phyloP scores from a whole-genome alignment of 2,888 invertebrate genomes.

The Harpalus rufipes region DNA sequence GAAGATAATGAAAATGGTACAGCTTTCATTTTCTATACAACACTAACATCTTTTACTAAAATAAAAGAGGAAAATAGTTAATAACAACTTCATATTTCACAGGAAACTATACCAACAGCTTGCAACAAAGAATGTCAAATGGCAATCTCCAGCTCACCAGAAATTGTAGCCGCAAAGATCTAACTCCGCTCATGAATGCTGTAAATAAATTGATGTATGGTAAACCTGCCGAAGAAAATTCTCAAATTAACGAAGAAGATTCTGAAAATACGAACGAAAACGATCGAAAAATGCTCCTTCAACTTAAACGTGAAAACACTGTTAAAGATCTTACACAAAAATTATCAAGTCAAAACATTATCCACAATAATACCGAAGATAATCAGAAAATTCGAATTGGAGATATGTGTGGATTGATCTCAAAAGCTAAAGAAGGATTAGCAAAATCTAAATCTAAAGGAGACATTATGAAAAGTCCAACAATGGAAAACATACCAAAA shows the following conservation, averaged over 20 bases:
- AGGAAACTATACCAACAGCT: constrained; percentile 81
- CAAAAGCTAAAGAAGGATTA: constrained; percentile 95
- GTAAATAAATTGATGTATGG: constrained; percentile 77
- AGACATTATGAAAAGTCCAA: constrained; percentile 86
- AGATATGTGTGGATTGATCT: constrained; percentile 93
- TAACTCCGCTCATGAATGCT: constrained; percentile 79
- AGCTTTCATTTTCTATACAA: background rate
- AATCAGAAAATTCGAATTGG: constrained; percentile 84
- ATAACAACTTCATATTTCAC: constrained; percentile 69
- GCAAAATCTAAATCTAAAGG: constrained; percentile 91
- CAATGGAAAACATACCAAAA: constrained; percentile 83
- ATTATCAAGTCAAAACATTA: constrained; percentile 84
- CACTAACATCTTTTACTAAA: background rate
- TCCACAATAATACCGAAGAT: constrained; percentile 79
- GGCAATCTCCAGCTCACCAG: constrained; percentile 79
- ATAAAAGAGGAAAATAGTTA: too few species aligned
- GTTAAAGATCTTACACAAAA: constrained; percentile 94
- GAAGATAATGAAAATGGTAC: constrained; percentile 71
- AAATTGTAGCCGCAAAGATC: constrained; percentile 77
- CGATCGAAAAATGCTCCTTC: constrained; percentile 80
- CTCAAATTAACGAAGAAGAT: constrained; percentile 80
- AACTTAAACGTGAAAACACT: constrained; percentile 89
- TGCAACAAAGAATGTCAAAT: constrained; percentile 82
- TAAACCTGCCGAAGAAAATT: constrained; percentile 78
- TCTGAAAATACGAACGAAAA: constrained; percentile 78